Base-by-base conservation (phyloP, 2,888 invertebrate genomes). In the Labia minor region DNA sequence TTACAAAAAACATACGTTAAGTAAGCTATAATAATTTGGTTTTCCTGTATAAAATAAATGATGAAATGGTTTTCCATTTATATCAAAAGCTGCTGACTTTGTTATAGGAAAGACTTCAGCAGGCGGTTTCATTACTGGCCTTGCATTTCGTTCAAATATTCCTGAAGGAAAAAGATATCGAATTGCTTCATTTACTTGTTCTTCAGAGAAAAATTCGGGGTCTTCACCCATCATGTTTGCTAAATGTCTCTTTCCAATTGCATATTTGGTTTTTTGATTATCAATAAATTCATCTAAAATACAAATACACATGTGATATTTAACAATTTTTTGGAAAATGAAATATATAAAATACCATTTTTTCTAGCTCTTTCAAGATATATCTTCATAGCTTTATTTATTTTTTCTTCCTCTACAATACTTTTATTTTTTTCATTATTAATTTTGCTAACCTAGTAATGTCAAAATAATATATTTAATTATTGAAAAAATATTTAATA, bases 151-250 rank as follows among this genome's bases (percentile, higher is more conserved):
- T 66, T 93, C 91, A 76, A 83, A 92, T 66, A 99, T 80, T 4
- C 95, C 96, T 68, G 96, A 96, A 3, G 99, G 99, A 74, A 99
- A 90, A n/a, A 99, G 80, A 79, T 99, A 99, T 70, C 85, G 83
- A 72, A 99, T 92, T 1, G 96, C 90, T 75, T 84, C 90, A 79
- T 95, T 86, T 26, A 97, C 83, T 76, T 95, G 92, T 66, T 86
- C 83, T 75, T 96, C 92, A 0, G 90, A 89, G 75, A 98, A 92
- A 0, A 84, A 86, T 74, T 94, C 90, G 0, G 90, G 88, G 81
- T 97, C 90, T 77, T 88, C 87, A 0, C 97, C 97, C 98, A 99
- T 99, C 86, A 99, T 99, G 77, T 96, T 97, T 0, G 99, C 98
- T 70, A 99, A 83, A 81, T 99, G 96, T 33, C 96, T 82, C 77